These are phyloP conservation scores for Xylota sylvarum DNA, from an alignment of 2,888 invertebrate species.

Conservation along the genomic window DNA sequence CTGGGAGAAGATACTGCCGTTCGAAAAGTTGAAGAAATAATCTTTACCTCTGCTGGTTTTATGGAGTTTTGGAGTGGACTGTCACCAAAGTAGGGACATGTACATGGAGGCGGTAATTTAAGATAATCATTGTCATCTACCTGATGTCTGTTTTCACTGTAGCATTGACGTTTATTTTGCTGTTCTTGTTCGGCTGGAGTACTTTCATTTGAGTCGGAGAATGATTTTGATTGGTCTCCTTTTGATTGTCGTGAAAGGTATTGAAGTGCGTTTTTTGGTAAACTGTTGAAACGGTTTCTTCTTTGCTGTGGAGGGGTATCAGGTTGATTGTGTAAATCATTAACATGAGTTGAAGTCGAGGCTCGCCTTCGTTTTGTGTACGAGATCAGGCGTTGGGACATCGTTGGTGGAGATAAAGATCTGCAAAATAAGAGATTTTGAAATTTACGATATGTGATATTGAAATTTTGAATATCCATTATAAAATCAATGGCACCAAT, in stretches of 20 bases:
- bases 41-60: constrained; percentile 86
- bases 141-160: constrained; percentile 14
- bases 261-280: constrained; percentile 81
- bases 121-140: constrained; percentile 81
- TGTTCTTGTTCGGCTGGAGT: constrained; percentile 78
- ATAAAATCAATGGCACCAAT: too few relatives aligned
- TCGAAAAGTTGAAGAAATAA: constrained; percentile 83
- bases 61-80: constrained; percentile 86
- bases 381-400: constrained; percentile 79
- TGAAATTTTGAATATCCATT: too few relatives aligned
- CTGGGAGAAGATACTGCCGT: constrained; percentile 49
- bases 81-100: constrained; percentile 92
- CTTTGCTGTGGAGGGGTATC: constrained; percentile 78
- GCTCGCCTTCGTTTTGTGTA: constrained; percentile 81
- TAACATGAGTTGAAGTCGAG: constrained; percentile 80
- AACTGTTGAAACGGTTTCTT: constrained; percentile 82
- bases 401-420: constrained; percentile 79
- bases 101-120: constrained; percentile 90
- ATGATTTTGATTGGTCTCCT: constrained; percentile 67
- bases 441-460: too few relatives aligned
- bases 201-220: constrained; percentile 64
- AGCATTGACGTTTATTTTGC: constrained; percentile 29
- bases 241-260: constrained; percentile 78
- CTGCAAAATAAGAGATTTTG: constrained; percentile 75
- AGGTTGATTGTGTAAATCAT: constrained; percentile 40